Percentiles rank a stretch among this genome's conserved stretches.
phyloP scores from a whole-genome alignment of 2,113 vertebrate species.

The Rhinoptilus africanus region DNA sequence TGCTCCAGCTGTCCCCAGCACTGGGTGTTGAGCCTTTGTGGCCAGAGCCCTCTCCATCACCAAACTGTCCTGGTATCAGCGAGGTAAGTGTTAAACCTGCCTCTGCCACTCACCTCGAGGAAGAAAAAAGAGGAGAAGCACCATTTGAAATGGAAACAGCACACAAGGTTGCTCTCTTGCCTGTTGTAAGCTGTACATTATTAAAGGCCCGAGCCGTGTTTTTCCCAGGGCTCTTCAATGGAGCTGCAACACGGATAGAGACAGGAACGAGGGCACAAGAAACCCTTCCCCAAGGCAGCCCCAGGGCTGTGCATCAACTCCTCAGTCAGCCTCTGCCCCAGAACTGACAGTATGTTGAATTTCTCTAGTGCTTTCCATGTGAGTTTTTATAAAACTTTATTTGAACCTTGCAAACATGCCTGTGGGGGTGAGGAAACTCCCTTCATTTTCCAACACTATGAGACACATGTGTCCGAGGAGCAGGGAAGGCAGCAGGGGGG shows the following conservation, averaged over 20 bases:
- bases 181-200: background rate
- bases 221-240: background rate
- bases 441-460: background rate
- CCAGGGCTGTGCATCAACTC: rapidly evolving
- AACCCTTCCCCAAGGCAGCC: conserved; percentile 14
- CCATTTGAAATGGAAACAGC: background rate
- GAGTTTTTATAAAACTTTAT: background rate
- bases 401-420: background rate
- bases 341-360: background rate
- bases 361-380: background rate
- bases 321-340: background rate
- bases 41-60: background rate
- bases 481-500: background rate
- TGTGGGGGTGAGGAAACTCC: background rate
- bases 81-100: background rate
- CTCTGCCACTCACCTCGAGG: background rate
- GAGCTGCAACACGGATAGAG: background rate
- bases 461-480: rapidly evolving
- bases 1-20: background rate
- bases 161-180: background rate
- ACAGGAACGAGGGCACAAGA: background rate
- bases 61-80: background rate
- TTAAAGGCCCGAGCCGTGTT: background rate
- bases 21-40: background rate
- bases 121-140: background rate